Evolutionary conservation across 2,113 vertebrate genomes (phyloP).

Genomic region (Hucho hucho): DNA sequence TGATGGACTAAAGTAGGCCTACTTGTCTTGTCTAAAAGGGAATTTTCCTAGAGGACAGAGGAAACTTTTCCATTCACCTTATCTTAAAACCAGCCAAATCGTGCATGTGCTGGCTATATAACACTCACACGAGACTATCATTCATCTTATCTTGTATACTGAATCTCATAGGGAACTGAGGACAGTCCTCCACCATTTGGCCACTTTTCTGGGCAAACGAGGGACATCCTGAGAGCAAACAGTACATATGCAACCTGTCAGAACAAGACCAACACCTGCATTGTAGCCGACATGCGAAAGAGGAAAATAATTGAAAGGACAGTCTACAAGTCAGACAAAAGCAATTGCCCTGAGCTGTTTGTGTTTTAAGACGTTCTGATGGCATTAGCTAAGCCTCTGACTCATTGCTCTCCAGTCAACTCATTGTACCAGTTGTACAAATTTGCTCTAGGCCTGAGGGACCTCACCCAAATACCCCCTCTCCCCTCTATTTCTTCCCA

Average conservation of each 20-base stretch:
- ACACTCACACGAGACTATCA: constrained; percentile 1
- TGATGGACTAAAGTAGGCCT: background rate
- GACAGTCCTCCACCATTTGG: constrained; percentile 61
- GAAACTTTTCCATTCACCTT: too few species aligned
- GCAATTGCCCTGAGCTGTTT: constrained; percentile 71
- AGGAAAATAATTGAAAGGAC: constrained; percentile 63
- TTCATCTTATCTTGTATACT: constrained; percentile 42
- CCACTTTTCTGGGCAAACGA: constrained; percentile 61
- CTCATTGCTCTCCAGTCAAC: constrained; percentile 51
- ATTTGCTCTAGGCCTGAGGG: constrained; percentile 65
- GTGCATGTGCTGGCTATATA: too few species aligned
- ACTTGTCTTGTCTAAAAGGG: background rate
- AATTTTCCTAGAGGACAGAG: too few species aligned
- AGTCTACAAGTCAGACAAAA: constrained; percentile 54
- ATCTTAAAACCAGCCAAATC: too few species aligned
- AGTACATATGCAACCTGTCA: constrained; percentile 56
- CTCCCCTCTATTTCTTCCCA: constrained; percentile 16
- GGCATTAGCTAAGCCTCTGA: constrained; percentile 50
- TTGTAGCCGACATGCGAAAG: constrained; percentile 49
- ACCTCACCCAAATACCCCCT: constrained; percentile 56
- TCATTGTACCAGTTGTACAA: constrained; percentile 70
- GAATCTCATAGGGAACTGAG: constrained; percentile 37
- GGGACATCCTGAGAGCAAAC: constrained; percentile 69
- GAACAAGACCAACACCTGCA: constrained; percentile 65
- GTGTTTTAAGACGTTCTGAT: constrained; percentile 61